These are phyloP conservation scores for Sceloporus undulatus DNA, from an alignment of 2,113 vertebrate species.

Conservation along the genomic window DNA sequence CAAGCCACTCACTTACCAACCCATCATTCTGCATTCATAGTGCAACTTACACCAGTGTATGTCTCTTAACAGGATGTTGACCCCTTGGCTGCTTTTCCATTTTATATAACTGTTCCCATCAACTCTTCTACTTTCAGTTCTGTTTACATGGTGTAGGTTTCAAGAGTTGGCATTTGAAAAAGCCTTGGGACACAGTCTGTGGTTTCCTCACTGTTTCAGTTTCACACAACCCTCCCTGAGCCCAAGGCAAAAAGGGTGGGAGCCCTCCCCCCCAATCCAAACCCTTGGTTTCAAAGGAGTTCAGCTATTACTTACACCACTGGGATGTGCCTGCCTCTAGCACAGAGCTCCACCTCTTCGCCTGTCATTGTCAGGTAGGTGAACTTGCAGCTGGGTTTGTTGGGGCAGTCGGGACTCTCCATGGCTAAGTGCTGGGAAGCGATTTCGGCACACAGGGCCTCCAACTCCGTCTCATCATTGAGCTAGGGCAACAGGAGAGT, in stretches of 20 bases:
- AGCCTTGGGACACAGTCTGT: neutral
- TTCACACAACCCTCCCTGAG: neutral
- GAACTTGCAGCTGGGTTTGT: conserved; percentile 93
- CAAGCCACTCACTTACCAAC: too few relatives aligned
- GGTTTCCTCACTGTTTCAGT: neutral
- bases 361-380: conserved; percentile 93
- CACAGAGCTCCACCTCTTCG: conserved; percentile 95
- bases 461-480: conserved; percentile 90
- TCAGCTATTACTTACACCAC: conserved; percentile 82
- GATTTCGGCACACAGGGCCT: conserved; percentile 93
- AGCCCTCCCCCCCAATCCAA: too few relatives aligned
- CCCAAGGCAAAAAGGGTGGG: too few relatives aligned
- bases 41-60: too few relatives aligned
- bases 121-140: neutral
- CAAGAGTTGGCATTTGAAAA: too few relatives aligned
- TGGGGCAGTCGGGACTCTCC: conserved; percentile 94
- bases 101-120: too few relatives aligned
- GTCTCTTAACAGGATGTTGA: too few relatives aligned
- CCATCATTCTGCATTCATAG: too few relatives aligned
- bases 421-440: conserved; percentile 90
- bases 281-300: too few relatives aligned
- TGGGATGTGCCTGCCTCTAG: conserved; percentile 86
- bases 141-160: too few relatives aligned
- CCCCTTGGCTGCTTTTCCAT: too few relatives aligned
- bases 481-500: conserved; percentile 75